A percentile compares a stretch with the other conserved stretches of the same genome.
Conservation (phyloP, 2,113 vertebrate species). For the Percopsis transmontana region DNA sequence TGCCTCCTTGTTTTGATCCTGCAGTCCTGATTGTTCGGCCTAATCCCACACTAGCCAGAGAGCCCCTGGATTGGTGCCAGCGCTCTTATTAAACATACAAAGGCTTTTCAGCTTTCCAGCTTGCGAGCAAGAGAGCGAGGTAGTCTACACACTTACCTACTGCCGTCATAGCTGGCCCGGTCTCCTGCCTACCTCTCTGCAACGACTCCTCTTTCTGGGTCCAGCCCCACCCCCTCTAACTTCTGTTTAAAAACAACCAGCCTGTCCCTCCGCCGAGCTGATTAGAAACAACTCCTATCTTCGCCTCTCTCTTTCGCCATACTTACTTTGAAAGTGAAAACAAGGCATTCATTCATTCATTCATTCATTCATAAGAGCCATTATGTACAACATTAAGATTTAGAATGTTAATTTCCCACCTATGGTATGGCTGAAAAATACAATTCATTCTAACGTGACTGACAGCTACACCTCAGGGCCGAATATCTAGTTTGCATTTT, state of each 20-base stretch:
- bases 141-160: conserved; percentile 61
- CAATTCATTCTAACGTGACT: no score
- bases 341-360: no score
- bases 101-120: conserved; percentile 87
- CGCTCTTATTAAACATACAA: conserved; percentile 87
- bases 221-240: conserved; percentile 17
- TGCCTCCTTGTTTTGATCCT: conserved; percentile 90
- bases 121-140: conserved; percentile 57
- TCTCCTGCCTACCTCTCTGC: conserved; percentile 40
- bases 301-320: conserved; percentile 10
- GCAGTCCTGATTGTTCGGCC: conserved; percentile 87
- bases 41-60: conserved; percentile 86
- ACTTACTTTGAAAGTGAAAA: conserved; percentile 25
- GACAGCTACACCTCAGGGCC: no score
- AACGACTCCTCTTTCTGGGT: conserved; percentile 22
- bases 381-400: no score
- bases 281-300: conserved; percentile 9
- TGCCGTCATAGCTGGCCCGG: conserved; percentile 69
- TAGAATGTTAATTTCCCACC: no score
- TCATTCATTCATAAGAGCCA: no score
- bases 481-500: no score
- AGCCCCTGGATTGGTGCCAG: conserved; percentile 83
- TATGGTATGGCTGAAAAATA: no score
- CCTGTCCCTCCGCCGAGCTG: conserved; percentile 4
- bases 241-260: conserved; percentile 4